Conservation (phyloP, 2,797 vertebrate genomes). For the Anableps anableps region DNA sequence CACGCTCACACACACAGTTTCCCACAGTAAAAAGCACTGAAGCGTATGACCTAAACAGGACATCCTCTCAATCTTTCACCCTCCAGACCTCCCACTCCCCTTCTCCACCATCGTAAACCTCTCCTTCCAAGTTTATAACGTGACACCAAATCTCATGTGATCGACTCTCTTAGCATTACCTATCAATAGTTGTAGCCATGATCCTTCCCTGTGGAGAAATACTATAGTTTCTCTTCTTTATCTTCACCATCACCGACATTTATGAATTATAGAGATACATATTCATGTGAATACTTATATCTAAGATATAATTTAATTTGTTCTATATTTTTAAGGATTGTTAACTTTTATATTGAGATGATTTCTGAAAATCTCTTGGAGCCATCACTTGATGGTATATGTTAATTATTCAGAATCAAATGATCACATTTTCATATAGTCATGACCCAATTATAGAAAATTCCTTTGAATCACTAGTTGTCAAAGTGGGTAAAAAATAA, state of each 20-base stretch:
- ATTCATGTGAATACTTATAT: not conserved
- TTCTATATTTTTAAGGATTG: not conserved
- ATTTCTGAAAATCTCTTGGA: not conserved
- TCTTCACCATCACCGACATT: not conserved
- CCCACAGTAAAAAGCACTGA: conserved; percentile 74
- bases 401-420: not conserved
- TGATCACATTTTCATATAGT: not conserved
- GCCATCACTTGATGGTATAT: not conserved
- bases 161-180: not conserved
- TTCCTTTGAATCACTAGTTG: too few relatives aligned
- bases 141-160: conserved; percentile 1
- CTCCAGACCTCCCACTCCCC: conserved; percentile 51
- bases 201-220: not conserved
- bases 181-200: not conserved
- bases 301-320: not conserved
- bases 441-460: too few relatives aligned
- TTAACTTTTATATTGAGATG: not conserved
- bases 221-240: not conserved
- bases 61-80: conserved; percentile 67
- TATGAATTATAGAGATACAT: not conserved
- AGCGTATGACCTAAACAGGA: conserved; percentile 77
- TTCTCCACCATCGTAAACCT: conserved; percentile 33
- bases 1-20: conserved; percentile 59
- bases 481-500: too few relatives aligned
- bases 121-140: conserved; percentile 13